phyloP scores from a whole-genome alignment of 1,140 invertebrate species.

The Bombus breviceps region DNA sequence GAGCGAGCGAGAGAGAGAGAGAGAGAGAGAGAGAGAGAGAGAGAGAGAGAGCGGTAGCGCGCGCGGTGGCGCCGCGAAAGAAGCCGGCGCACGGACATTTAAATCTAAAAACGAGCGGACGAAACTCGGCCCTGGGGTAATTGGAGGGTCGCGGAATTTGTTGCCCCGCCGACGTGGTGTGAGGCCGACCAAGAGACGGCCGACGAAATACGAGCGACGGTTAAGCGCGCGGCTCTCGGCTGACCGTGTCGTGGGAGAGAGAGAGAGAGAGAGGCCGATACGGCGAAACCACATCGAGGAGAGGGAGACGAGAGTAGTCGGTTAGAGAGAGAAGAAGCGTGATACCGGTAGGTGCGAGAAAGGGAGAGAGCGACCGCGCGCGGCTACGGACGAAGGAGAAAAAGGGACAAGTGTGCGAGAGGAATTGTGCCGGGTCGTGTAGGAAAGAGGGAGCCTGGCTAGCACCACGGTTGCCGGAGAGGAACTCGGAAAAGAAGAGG shows the following conservation, averaged over 20 bases:
- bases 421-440: constrained; percentile 38
- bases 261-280: constrained; percentile 36
- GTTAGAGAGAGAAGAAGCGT: background rate
- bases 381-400: constrained; percentile 11
- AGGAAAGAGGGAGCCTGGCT: constrained; percentile 8
- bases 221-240: constrained; percentile 53
- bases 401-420: constrained; percentile 27
- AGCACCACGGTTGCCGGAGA: background rate
- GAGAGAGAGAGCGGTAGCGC: constrained; percentile 31
- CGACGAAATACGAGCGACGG: constrained; percentile 72
- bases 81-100: constrained; percentile 65
- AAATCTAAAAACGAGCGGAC: constrained; percentile 76
- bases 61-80: constrained; percentile 61
- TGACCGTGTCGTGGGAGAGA: constrained; percentile 32
- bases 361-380: no score
- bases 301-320: background rate
- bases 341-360: no score
- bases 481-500: constrained; percentile 6
- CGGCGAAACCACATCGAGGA: background rate
- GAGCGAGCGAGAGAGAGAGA: background rate
- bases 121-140: constrained; percentile 73
- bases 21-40: background rate
- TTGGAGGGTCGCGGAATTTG: constrained; percentile 78
- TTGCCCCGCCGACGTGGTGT: constrained; percentile 67
- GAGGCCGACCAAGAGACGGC: constrained; percentile 61